Evolutionary conservation across 2,113 vertebrate species (phyloP), one percentile per base, ranked within the genome.

Genomic region (Spilogale gracilis): DNA sequence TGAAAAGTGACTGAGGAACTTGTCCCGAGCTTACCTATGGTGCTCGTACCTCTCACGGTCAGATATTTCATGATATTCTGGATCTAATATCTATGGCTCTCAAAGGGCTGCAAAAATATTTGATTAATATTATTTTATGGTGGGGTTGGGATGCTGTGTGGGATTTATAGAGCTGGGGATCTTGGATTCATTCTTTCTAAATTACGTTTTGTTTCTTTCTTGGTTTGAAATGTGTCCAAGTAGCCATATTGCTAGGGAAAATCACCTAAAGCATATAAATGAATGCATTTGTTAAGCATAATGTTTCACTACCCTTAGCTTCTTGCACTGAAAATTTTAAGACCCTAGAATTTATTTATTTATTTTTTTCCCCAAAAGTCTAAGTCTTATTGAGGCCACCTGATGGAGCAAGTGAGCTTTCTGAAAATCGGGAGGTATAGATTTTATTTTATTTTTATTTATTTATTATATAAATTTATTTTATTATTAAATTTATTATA

Each of bases 121-220:
- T 92, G 21, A 69, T 45, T 74, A 58, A 50, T 48, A 86, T n/a
- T 93, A 91, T 86, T 91, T 93, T 69, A 80, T n/a, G 65, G 32
- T 82, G 18, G 23, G 0, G 17, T 87, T 73, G 61, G 20, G 52
- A 63, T 80, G 18, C 74, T 43, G 2, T 32, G 50, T 81, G 73
- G 27, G 12, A 73, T 85, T 93, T 38, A 48, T 30, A 74, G 63
- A 89, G 60, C 11, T 30, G 63, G 14, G 60, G n/a, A n/a, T 18
- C 50, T 89, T 67, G 73, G 65, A 61, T 88, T 91, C 25, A 9
- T 60, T 89, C 43, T 65, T 18, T 88, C 83, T 52, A 80, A 84
- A 60, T 79, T 85, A n/a, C 67, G 11, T n/a, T 92, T 96, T 73
- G n/a, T 82, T 96, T 76, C 63, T 91, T 76, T 88, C 43, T 96